These are phyloP conservation scores for Clarias magur DNA, from an alignment of 2,113 vertebrate genomes.

Conservation along the genomic window DNA sequence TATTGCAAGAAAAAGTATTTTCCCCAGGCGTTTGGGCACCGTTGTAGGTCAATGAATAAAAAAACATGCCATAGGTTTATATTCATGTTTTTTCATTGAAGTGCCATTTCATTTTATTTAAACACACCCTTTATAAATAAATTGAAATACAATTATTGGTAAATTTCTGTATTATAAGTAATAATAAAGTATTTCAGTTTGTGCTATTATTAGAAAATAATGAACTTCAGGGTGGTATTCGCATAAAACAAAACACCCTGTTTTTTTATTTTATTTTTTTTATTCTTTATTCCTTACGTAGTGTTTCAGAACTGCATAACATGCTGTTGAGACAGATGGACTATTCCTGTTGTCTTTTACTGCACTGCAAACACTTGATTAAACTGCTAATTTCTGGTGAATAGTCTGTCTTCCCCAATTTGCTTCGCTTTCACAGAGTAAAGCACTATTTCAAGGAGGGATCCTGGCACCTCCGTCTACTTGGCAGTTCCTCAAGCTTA, in stretches of 20 bases:
- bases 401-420: conserved; percentile 16
- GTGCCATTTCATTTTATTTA: background rate
- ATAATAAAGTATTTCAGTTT: background rate
- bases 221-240: too few species aligned
- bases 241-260: background rate
- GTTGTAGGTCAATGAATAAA: background rate
- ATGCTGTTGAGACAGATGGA: background rate
- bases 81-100: background rate
- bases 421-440: conserved; percentile 23
- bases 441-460: conserved; percentile 19
- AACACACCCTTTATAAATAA: background rate
- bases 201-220: background rate
- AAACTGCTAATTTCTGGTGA: conserved; percentile 14
- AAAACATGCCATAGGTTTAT: too few species aligned
- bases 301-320: background rate
- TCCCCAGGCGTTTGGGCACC: background rate
- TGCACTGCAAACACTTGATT: conserved; percentile 14
- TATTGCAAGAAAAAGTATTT: background rate
- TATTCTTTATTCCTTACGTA: background rate
- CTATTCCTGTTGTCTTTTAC: background rate
- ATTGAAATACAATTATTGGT: background rate
- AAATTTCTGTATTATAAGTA: background rate
- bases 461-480: conserved; percentile 11
- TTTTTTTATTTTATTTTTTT: background rate
- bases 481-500: conserved; percentile 17